phyloP scores from a whole-genome alignment of 2,113 vertebrate species.

The Myiagra hebetior region DNA sequence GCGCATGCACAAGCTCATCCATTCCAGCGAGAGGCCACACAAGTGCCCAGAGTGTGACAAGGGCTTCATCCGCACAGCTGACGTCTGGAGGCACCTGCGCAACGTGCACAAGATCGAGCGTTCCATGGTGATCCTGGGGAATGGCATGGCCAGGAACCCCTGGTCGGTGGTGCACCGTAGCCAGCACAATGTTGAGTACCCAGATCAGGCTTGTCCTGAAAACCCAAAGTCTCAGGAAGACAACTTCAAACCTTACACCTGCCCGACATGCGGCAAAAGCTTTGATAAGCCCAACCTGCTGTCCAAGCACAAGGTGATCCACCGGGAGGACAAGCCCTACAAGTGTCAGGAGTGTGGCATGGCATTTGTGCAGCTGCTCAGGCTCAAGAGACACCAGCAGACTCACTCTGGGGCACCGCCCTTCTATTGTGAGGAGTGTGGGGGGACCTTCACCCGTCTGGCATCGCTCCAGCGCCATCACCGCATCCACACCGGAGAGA shows the following conservation, averaged over 20 bases:
- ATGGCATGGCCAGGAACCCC: neutral
- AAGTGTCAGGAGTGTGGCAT: slow-evolving; percentile 54
- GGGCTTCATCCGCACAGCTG: slow-evolving; percentile 50
- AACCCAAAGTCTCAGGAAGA: neutral
- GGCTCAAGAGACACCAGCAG: slow-evolving; percentile 52
- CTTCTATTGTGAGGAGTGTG: slow-evolving; percentile 25
- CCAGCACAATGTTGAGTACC: neutral
- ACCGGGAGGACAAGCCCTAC: slow-evolving; percentile 45
- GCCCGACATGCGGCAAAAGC: neutral
- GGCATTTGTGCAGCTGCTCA: slow-evolving; percentile 38
- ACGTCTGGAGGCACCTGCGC: slow-evolving; percentile 49
- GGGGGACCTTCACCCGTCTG: slow-evolving; percentile 2
- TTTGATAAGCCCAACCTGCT: slow-evolving; percentile 50
- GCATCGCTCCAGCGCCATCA: slow-evolving; percentile 33
- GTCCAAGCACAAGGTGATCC: slow-evolving; percentile 59
- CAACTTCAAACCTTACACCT: neutral
- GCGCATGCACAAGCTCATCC: slow-evolving; percentile 54
- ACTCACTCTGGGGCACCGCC: slow-evolving; percentile 20
- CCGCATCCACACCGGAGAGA: slow-evolving; percentile 41
- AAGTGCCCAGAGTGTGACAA: slow-evolving; percentile 50
- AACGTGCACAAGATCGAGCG: slow-evolving; percentile 39
- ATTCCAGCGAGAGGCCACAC: slow-evolving; percentile 30
- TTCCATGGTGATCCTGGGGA: slow-evolving; percentile 44
- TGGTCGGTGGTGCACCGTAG: neutral
- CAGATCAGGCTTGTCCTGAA: neutral